A percentile compares a stretch with the other conserved stretches of the same genome.
These are phyloP conservation scores for Coilia nasus DNA, from an alignment of 2,797 vertebrate species.

Conservation along the genomic window DNA sequence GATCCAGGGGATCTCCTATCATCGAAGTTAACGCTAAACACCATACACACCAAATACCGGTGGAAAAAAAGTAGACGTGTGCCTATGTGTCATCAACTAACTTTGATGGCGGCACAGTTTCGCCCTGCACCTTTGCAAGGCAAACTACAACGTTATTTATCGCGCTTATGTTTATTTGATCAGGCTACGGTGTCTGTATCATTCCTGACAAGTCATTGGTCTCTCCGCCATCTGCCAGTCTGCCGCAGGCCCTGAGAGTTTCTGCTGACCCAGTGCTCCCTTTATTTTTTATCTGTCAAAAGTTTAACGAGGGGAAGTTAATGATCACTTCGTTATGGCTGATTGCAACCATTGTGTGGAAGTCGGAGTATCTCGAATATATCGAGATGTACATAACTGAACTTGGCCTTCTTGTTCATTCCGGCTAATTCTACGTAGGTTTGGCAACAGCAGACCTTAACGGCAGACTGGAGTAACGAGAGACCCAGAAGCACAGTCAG, in stretches of 20 bases:
- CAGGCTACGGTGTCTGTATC: background rate
- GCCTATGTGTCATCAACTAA: background rate
- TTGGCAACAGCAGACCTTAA: background rate
- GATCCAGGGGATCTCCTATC: background rate
- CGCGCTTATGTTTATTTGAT: background rate
- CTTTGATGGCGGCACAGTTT: background rate
- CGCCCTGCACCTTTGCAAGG: background rate
- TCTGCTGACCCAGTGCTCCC: background rate
- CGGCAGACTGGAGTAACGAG: background rate
- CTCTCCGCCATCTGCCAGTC: too few relatives aligned
- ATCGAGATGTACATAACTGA: background rate
- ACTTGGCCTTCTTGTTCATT: background rate
- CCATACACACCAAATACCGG: background rate
- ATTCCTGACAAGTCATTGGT: too few relatives aligned
- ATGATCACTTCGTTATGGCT: background rate
- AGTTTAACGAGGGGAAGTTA: background rate
- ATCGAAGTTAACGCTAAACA: slow-evolving; percentile 13
- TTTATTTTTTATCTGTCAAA: background rate
- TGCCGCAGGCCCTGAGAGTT: background rate
- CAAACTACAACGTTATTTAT: background rate
- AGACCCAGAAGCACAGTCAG: background rate
- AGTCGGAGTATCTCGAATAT: background rate
- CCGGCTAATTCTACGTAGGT: background rate
- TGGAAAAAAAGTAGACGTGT: background rate
- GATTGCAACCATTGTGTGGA: background rate